phyloP scores from a whole-genome alignment of 2,797 vertebrate species.

The Poecilia gillii region DNA sequence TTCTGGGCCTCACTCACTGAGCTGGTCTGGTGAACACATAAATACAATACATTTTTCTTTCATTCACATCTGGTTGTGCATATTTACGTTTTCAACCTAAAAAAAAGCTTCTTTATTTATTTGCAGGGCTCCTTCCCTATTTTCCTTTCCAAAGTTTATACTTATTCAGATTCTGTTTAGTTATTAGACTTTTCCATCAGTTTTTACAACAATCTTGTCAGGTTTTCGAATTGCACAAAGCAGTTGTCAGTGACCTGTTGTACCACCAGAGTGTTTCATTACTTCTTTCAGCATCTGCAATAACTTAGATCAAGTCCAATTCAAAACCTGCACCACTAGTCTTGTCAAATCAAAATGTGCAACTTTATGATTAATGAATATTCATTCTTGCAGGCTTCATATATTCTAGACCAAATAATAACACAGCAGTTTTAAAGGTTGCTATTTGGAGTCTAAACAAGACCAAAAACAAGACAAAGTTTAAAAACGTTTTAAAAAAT shows the following conservation, averaged over 20 bases:
- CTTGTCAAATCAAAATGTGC: not conserved
- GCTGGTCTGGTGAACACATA: constrained; percentile 83
- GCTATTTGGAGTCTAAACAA: not conserved
- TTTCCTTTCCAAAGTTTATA: not conserved
- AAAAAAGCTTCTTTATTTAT: not conserved
- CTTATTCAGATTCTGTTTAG: not conserved
- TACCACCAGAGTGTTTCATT: not conserved
- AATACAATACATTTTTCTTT: constrained; percentile 5
- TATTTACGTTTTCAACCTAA: not conserved
- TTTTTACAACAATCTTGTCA: not conserved
- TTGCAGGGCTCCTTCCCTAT: not conserved
- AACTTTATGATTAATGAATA: not conserved
- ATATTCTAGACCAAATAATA: not conserved
- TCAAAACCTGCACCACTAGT: too few species aligned
- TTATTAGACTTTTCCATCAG: not conserved
- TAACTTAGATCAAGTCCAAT: not conserved
- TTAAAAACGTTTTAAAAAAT: not conserved
- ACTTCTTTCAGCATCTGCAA: not conserved
- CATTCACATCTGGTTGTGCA: not conserved
- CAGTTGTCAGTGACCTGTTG: not conserved
- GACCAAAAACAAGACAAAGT: not conserved
- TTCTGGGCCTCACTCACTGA: constrained; percentile 97
- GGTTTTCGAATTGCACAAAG: not conserved
- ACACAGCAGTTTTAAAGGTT: not conserved
- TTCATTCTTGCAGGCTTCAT: not conserved